Conservation (phyloP, 1,140 invertebrate genomes). For the Pachyrhynchus sulphureomaculatus region DNA sequence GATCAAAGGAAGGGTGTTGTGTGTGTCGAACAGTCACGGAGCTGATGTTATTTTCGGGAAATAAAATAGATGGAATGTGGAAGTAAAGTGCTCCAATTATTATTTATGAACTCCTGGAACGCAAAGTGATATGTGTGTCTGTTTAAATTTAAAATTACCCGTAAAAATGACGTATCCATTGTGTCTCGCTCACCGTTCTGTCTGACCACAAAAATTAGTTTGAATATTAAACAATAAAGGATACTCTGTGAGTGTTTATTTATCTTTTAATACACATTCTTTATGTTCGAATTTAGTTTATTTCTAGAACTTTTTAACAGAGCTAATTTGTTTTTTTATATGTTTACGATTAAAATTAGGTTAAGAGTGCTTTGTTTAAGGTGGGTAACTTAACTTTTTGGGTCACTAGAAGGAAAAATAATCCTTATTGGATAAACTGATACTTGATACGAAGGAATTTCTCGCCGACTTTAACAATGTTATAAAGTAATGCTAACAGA, state of each 20-base stretch:
- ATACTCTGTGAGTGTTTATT: conserved; percentile 10
- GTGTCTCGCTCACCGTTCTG: background rate
- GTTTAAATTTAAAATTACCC: background rate
- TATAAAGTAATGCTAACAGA: too few relatives aligned
- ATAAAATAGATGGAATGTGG: conserved; percentile 21
- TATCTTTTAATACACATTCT: conserved; percentile 4
- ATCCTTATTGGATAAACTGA: background rate
- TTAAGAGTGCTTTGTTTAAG: conserved; percentile 11
- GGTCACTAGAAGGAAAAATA: background rate
- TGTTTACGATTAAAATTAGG: background rate
- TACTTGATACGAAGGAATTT: background rate
- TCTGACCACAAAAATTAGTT: background rate
- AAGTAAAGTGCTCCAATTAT: conserved; percentile 29
- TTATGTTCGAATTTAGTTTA: conserved; percentile 1
- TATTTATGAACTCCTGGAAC: conserved; percentile 20
- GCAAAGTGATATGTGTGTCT: background rate
- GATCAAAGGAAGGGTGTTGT: conserved; percentile 17
- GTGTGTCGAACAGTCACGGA: background rate
- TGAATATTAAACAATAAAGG: conserved; percentile 8
- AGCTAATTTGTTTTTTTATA: background rate
- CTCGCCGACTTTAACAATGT: too few relatives aligned
- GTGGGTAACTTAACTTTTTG: background rate
- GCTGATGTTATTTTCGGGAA: conserved; percentile 8
- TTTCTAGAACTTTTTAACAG: background rate
- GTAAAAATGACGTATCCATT: background rate